Conservation (phyloP, 2,797 vertebrate genomes). For the Adrianichthys oophorus region DNA sequence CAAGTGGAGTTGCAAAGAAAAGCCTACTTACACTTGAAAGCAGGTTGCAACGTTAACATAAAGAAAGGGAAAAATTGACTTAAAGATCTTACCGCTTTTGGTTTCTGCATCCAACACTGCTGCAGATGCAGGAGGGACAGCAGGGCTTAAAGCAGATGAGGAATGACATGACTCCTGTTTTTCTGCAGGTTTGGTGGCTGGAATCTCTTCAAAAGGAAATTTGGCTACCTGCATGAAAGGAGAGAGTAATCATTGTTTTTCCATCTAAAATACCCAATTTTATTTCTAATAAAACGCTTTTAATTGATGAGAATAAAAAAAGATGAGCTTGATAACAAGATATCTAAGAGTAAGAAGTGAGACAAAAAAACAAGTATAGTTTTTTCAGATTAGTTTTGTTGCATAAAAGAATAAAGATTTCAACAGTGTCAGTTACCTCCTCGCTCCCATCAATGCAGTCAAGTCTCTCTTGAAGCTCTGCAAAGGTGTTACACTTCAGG, state of each 20-base stretch:
- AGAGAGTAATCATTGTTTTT: constrained; percentile 1
- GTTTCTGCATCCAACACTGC: constrained; percentile 38
- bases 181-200: constrained; percentile 70
- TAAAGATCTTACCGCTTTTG: constrained; percentile 42
- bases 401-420: neutral
- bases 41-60: neutral
- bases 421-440: constrained; percentile 67
- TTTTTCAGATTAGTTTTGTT: neutral
- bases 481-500: constrained; percentile 97
- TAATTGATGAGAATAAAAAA: neutral
- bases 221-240: constrained; percentile 68
- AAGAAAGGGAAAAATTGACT: neutral
- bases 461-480: constrained; percentile 95
- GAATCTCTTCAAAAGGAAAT: constrained; percentile 91
- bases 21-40: neutral
- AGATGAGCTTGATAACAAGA: no score
- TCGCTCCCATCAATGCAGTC: constrained; percentile 98
- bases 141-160: constrained; percentile 20
- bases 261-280: no score
- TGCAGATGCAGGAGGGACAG: constrained; percentile 34
- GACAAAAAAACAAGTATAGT: no score
- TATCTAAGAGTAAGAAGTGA: no score
- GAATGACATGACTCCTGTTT: constrained; percentile 68
- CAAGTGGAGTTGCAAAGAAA: neutral
- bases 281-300: neutral